Conservation (phyloP, 2,888 invertebrate species). For the Scaptodrosophila latifasciaeformis region DNA sequence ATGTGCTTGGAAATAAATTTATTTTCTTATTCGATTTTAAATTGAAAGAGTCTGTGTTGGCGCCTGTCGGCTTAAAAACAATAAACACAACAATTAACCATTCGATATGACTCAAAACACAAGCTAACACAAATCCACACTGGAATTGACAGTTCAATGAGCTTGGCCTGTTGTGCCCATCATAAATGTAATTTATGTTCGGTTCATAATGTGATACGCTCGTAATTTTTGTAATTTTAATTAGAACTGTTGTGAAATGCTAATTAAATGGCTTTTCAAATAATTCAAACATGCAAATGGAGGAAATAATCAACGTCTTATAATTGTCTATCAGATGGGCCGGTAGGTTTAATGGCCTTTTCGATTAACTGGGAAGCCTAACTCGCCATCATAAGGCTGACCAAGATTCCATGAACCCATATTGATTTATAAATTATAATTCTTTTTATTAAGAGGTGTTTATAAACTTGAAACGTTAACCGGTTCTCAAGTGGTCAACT, state of each 20-base stretch:
- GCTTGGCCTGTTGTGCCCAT: conserved; percentile 11
- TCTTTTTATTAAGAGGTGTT: conserved; percentile 21
- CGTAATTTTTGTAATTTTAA: conserved; percentile 10
- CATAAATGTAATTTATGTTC: neutral
- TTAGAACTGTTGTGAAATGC: conserved; percentile 8
- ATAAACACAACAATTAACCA: too few species aligned
- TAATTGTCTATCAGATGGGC: neutral
- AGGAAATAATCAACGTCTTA: too few species aligned
- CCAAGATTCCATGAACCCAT: conserved; percentile 14
- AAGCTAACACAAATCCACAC: too few species aligned
- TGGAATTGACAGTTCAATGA: conserved; percentile 45
- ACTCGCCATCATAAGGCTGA: conserved; percentile 10
- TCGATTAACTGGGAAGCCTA: conserved; percentile 15
- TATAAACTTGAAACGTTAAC: conserved; percentile 51
- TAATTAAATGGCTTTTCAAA: conserved; percentile 20
- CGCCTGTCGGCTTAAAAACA: too few species aligned
- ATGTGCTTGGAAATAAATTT: too few species aligned
- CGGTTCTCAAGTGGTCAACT: conserved; percentile 36
- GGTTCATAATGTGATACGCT: conserved; percentile 10
- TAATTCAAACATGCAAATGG: conserved; percentile 7
- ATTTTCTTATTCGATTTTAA: too few species aligned
- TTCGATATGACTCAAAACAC: too few species aligned
- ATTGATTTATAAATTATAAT: too few species aligned
- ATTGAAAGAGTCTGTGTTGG: too few species aligned
- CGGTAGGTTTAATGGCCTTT: conserved; percentile 54